Evolutionary conservation across 2,888 invertebrate species (phyloP), one percentile per base, ranked within the genome.

Genomic region (Diachrysia chrysitis): DNA sequence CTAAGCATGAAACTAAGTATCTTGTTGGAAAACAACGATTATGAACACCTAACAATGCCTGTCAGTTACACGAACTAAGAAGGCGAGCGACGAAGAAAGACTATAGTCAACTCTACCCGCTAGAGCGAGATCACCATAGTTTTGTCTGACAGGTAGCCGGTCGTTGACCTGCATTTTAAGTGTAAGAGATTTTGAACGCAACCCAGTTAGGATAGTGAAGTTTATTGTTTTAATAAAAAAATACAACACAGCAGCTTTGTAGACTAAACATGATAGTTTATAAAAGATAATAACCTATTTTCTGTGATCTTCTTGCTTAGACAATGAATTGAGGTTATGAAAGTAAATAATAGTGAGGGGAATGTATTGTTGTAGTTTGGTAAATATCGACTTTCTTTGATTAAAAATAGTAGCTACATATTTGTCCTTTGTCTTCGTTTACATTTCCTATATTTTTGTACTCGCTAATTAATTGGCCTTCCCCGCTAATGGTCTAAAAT

Each of bases 131-230:
- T 74, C 73, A 63, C 54, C 58, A 76, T 73, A 73, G 73, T 69
- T 75, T 72, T 78, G 72, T 82, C 77, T 83, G 87, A 86, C 89
- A 86, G 88, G 87, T 89, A 84, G 82, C 72, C 73, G 90, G 86
- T 81, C 87, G 75, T 72, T 82, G 83, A 82, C 72, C 83, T 71
- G 66, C 21, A 79, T 83, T 82, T 79, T 79, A 64, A 72, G 66
- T 80, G 61, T 71, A 66, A 56, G 74, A 70, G 73, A 79, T 76
- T 82, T 79, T 35, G 69, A 71, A 70, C 70, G 71, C 65, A 73
- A 77, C 65, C 48, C 53, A 75, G 79, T 73, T 61, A 60, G 62
- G 23, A 46, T 37, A 58, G 57, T 69, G 32, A 29, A 73, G 70
- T 72, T 78, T 78, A 78, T 80, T 80, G 71, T 79, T 79, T 80